Conservation (phyloP, 2,113 vertebrate genomes). For the Campylomormyrus numenius region DNA sequence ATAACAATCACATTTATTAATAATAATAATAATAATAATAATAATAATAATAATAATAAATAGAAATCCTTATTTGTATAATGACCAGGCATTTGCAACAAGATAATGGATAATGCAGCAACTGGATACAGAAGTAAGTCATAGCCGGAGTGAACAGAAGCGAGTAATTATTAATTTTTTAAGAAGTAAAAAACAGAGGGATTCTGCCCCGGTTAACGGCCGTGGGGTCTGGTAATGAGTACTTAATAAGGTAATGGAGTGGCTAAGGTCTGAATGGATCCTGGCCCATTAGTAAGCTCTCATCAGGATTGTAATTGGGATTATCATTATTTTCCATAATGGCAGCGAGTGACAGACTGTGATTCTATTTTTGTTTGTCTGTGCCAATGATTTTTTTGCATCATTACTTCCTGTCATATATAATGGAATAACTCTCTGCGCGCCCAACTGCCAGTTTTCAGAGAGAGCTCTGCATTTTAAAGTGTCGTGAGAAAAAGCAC, state of each 20-base stretch:
- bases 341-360: background rate
- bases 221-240: background rate
- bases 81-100: background rate
- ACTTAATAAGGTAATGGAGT: background rate
- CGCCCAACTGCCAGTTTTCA: background rate
- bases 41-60: background rate
- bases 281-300: background rate
- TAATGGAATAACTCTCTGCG: background rate
- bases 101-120: background rate
- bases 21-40: background rate
- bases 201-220: background rate
- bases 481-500: background rate
- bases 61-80: background rate
- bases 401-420: slow-evolving; percentile 7
- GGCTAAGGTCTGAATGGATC: background rate
- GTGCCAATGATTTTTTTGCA: slow-evolving; percentile 4
- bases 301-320: background rate
- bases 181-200: background rate
- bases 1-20: background rate
- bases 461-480: background rate
- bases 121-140: background rate
- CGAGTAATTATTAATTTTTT: background rate
- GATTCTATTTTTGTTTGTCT: slow-evolving; percentile 15
- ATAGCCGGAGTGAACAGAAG: background rate
- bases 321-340: background rate